Evolutionary conservation across 2,888 invertebrate species (phyloP).

Genomic region (Mesoligia furuncula): DNA sequence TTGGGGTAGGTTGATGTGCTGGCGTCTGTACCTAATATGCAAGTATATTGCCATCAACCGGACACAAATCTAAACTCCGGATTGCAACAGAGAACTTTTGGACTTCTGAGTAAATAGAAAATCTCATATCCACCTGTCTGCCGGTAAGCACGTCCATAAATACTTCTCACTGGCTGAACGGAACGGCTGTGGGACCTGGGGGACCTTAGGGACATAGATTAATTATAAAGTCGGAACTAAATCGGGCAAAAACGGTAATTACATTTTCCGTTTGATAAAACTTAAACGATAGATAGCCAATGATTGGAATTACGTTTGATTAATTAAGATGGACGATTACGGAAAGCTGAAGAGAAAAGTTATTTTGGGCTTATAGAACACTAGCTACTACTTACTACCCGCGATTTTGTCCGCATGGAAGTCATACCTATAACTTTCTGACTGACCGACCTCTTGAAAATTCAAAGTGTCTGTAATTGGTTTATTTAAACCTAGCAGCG

Average conservation of each 20-base stretch:
- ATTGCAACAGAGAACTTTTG: not conserved
- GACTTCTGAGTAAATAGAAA: not conserved
- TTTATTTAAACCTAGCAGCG: not conserved
- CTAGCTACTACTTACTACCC: not conserved
- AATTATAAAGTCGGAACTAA: constrained; percentile 22
- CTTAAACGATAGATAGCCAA: constrained; percentile 19
- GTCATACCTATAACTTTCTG: not conserved
- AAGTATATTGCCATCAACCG: not conserved
- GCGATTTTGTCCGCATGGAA: not conserved
- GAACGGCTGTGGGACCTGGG: not conserved
- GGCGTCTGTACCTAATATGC: no score
- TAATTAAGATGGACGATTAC: constrained; percentile 16
- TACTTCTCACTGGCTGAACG: not conserved
- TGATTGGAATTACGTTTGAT: constrained; percentile 22
- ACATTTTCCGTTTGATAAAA: constrained; percentile 18
- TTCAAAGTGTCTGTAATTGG: not conserved
- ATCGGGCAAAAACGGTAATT: constrained; percentile 24
- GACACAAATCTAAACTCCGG: no score
- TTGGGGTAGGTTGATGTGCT: no score
- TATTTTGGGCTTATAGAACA: not conserved
- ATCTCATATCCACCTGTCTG: not conserved
- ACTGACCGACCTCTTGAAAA: not conserved
- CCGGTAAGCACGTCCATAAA: not conserved
- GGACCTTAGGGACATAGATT: not conserved
- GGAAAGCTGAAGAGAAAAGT: not conserved